These are phyloP conservation scores for Scleropages formosus DNA, from an alignment of 2,797 vertebrate genomes.

Conservation along the genomic window DNA sequence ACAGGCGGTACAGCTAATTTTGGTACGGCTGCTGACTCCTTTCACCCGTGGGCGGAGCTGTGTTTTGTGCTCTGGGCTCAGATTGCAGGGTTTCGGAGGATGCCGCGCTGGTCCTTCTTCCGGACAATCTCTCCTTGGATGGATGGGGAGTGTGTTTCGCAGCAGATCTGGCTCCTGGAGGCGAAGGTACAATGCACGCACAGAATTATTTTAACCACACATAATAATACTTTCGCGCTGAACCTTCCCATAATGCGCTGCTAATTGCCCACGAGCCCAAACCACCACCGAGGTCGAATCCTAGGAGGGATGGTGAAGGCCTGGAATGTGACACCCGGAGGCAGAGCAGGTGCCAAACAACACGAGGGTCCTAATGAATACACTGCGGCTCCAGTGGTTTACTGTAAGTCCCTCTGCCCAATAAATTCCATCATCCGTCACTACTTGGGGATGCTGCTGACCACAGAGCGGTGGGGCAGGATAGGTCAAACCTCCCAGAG, in stretches of 20 bases:
- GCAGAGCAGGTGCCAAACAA: constrained; percentile 13
- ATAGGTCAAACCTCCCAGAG: background rate
- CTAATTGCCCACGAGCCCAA: constrained; percentile 14
- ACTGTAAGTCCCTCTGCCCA: constrained; percentile 6
- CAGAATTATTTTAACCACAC: constrained; percentile 13
- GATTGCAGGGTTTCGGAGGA: background rate
- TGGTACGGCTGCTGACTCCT: background rate
- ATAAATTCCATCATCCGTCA: constrained; percentile 26
- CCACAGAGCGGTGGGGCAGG: constrained; percentile 23
- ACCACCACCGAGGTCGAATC: constrained; percentile 11
- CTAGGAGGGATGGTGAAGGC: background rate
- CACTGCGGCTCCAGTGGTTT: constrained; percentile 15
- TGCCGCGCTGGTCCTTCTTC: background rate
- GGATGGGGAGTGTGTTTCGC: background rate
- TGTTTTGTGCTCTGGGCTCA: background rate
- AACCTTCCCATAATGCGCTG: constrained; percentile 15
- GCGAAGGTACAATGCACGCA: background rate
- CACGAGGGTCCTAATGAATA: constrained; percentile 17
- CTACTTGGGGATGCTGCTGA: constrained; percentile 33
- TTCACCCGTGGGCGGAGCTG: background rate
- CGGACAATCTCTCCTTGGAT: background rate
- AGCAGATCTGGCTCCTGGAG: constrained; percentile 7
- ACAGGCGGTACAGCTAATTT: background rate
- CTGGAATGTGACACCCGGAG: constrained; percentile 8
- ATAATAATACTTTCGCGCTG: constrained; percentile 12